Conservation (phyloP, 2,113 vertebrate genomes). For the Murina feae region DNA sequence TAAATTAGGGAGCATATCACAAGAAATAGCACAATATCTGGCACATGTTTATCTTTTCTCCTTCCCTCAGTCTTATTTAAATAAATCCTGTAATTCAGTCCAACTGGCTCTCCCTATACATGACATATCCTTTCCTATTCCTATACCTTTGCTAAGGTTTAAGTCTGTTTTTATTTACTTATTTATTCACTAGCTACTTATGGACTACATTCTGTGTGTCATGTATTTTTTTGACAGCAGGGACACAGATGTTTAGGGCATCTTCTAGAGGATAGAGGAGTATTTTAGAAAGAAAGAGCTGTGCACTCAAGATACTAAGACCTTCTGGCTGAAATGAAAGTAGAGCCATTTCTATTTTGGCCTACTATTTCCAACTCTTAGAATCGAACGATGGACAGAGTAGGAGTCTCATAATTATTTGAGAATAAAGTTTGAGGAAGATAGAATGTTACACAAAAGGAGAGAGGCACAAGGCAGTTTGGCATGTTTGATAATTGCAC, state of each 20-base stretch:
- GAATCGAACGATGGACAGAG: not conserved
- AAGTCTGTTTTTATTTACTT: not conserved
- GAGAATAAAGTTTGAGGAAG: conserved; percentile 9
- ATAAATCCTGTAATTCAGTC: not conserved
- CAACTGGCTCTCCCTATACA: not conserved
- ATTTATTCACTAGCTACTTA: not conserved
- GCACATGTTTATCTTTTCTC: not conserved
- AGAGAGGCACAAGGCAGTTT: not conserved
- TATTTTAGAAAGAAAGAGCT: not conserved
- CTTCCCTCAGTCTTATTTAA: not conserved
- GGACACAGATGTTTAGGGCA: not conserved
- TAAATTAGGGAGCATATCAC: not conserved
- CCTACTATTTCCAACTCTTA: not conserved
- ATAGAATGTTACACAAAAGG: not conserved
- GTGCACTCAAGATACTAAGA: not conserved
- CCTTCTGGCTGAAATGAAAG: not conserved
- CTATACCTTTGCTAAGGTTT: not conserved
- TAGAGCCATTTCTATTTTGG: not conserved
- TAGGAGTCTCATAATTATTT: not conserved
- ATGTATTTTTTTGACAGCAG: not conserved
- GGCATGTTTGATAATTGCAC: not conserved
- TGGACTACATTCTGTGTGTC: not conserved
- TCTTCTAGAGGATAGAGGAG: not conserved
- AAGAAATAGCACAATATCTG: not conserved
- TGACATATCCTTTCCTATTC: not conserved